Conservation (phyloP, 2,888 invertebrate genomes). For the Polydrusus cervinus region DNA sequence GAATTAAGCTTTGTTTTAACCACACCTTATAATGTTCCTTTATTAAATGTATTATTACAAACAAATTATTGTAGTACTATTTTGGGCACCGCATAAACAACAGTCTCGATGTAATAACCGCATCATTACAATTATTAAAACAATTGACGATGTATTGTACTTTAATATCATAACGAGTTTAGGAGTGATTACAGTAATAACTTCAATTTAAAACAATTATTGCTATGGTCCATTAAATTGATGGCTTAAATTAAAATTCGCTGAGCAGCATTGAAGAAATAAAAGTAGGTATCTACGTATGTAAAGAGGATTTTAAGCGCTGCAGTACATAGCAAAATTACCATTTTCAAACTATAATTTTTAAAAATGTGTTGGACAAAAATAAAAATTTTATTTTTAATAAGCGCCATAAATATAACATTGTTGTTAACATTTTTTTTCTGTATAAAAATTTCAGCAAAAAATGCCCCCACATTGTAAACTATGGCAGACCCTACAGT, state of each 20-base stretch:
- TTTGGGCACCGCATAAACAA: constrained; percentile 12
- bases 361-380: too few relatives aligned
- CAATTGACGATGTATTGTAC: constrained; percentile 42
- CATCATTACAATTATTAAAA: constrained; percentile 33
- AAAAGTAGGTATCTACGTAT: background rate
- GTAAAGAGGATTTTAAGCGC: too few relatives aligned
- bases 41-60: background rate
- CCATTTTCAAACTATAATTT: too few relatives aligned
- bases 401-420: too few relatives aligned
- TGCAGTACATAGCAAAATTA: too few relatives aligned
- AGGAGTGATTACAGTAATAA: constrained; percentile 64
- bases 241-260: constrained; percentile 30
- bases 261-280: background rate
- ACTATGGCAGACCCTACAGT: too few relatives aligned
- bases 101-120: constrained; percentile 24
- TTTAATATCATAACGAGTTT: constrained; percentile 43
- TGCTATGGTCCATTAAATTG: constrained; percentile 39
- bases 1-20: background rate
- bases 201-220: constrained; percentile 65
- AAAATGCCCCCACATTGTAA: too few relatives aligned
- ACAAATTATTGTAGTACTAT: constrained; percentile 10
- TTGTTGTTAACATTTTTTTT: too few relatives aligned
- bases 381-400: too few relatives aligned
- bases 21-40: constrained; percentile 3
- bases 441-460: too few relatives aligned